Percentiles rank a stretch among this genome's conserved stretches.
These are phyloP conservation scores for Crocodylus rhombifer DNA, from an alignment of 2,797 vertebrate species.

Conservation along the genomic window DNA sequence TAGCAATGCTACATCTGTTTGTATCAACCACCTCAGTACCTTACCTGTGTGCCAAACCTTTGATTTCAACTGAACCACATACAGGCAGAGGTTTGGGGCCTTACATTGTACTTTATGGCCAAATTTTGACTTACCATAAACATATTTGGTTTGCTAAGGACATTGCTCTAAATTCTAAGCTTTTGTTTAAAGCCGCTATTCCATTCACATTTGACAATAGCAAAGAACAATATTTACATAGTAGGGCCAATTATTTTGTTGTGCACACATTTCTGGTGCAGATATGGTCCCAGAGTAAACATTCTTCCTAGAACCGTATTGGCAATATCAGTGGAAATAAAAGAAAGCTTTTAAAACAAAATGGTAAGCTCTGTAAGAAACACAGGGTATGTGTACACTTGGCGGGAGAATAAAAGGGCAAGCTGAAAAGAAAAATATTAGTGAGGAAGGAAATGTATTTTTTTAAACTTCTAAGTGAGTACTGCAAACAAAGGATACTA, in stretches of 20 bases:
- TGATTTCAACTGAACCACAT: not conserved
- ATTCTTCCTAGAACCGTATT: not conserved
- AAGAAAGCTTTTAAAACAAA: slow-evolving; percentile 4
- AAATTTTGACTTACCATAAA: not conserved
- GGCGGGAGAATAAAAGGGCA: not conserved
- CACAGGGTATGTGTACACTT: not conserved
- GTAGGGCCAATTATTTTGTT: not conserved
- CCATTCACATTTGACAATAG: not conserved
- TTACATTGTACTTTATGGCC: not conserved
- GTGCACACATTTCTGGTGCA: not conserved
- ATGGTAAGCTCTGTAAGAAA: not conserved
- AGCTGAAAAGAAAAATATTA: not conserved
- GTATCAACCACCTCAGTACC: not conserved
- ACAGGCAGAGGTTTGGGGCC: not conserved
- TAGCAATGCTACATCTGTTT: not conserved
- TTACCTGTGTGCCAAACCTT: not conserved
- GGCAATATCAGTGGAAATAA: not conserved
- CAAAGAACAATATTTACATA: not conserved
- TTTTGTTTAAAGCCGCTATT: not conserved
- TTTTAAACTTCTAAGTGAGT: not conserved
- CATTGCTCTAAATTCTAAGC: not conserved
- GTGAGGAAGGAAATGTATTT: not conserved
- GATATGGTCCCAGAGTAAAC: not conserved
- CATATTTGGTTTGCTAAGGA: not conserved
- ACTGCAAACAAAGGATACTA: not conserved